These are phyloP conservation scores for Polypedilum pembai DNA, from an alignment of 1,140 invertebrate genomes.

Conservation along the genomic window DNA sequence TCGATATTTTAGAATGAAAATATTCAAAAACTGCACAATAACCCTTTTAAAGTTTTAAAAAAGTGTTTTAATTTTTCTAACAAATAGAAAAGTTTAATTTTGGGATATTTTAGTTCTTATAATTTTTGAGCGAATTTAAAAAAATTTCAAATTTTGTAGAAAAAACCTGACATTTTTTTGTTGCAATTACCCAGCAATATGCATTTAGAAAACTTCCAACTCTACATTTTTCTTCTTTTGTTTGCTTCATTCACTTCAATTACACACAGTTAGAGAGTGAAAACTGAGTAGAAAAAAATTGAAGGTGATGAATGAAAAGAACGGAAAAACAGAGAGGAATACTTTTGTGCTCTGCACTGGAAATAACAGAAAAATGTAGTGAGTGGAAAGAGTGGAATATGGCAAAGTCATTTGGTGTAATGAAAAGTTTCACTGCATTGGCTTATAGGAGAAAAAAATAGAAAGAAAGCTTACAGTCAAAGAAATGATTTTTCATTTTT, in stretches of 20 bases:
- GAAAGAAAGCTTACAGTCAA: background rate
- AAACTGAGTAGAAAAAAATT: background rate
- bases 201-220: too few relatives aligned
- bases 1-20: too few relatives aligned
- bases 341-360: background rate
- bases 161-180: too few relatives aligned
- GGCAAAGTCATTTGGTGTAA: conserved; percentile 24
- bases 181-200: too few relatives aligned
- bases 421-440: conserved; percentile 3
- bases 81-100: too few relatives aligned
- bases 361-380: background rate
- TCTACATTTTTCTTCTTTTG: background rate
- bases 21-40: too few relatives aligned
- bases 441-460: background rate
- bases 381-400: background rate
- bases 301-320: conserved; percentile 18
- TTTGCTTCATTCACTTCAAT: background rate
- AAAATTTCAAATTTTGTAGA: too few relatives aligned
- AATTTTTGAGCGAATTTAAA: too few relatives aligned
- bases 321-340: background rate
- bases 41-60: too few relatives aligned
- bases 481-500: conserved; percentile 25
- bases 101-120: too few relatives aligned
- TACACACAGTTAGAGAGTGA: background rate
- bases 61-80: too few relatives aligned